A percentile compares a stretch with the other conserved stretches of the same genome.
These are phyloP conservation scores for Mesitornis unicolor DNA, from an alignment of 2,113 vertebrate species.

Conservation along the genomic window DNA sequence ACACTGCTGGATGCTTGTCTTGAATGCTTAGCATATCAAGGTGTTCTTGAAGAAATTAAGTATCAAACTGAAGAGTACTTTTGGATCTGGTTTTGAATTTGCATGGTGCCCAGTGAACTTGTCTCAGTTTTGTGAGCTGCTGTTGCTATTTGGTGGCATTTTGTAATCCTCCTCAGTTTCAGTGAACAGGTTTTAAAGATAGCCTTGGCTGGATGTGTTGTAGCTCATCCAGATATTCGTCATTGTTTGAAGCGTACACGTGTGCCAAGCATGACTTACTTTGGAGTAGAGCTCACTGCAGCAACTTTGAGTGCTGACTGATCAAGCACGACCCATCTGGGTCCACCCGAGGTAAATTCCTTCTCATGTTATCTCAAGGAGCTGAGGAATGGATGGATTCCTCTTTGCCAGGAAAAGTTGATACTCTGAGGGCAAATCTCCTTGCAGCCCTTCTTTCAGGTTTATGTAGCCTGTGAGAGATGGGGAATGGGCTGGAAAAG, in stretches of 20 bases:
- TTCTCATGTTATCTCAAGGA: not conserved
- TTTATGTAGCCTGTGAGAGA: not conserved
- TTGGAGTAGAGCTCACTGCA: not conserved
- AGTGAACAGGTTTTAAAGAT: not conserved
- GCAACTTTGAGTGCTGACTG: not conserved
- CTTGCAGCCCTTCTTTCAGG: not conserved
- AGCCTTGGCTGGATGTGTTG: not conserved
- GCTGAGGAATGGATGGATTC: not conserved
- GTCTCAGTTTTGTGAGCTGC: not conserved
- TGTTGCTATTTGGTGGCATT: not conserved
- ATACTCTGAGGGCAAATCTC: not conserved
- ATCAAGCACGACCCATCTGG: not conserved
- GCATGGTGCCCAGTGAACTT: not conserved
- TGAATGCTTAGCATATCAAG: not conserved
- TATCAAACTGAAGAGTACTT: not conserved
- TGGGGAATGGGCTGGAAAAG: not conserved
- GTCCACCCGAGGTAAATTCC: not conserved
- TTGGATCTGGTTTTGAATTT: not conserved
- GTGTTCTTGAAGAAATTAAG: not conserved
- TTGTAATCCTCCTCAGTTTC: not conserved
- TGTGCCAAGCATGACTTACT: not conserved
- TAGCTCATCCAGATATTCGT: not conserved
- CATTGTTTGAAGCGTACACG: not conserved
- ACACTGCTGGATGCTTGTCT: not conserved
- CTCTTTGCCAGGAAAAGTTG: not conserved